Base-by-base conservation (phyloP, 92 coral and sea anemone genomes). In the Blastomussa wellsi region DNA sequence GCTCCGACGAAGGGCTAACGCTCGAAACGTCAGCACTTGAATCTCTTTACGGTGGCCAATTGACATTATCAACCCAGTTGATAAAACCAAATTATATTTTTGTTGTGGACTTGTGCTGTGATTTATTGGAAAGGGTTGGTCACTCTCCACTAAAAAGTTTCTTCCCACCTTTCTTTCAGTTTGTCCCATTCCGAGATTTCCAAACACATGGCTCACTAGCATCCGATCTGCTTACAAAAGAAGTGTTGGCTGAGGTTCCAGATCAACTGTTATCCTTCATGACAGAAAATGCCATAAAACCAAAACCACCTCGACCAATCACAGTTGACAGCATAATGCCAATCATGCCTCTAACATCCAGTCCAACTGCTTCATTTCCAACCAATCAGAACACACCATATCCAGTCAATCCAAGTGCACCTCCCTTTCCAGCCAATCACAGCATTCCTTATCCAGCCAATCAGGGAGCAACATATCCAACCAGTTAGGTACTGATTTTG, bases 181-280 rank as follows among this genome's bases (percentile, higher is more conserved):
- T 96, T 53, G 99, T 96, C 38, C 99, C 99, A 49, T 96, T 96
- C 86, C 99, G 97, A 80, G 99, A 96, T 92, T 96, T 92, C 89
- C 91, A 94, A 59, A 80, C 66, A 6, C 95, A 53, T 24, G 98
- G 98, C 59, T 60, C 83, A 16, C 29, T 94, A 14, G 98, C 91
- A 37, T 86, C 87, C 37, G 95, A 92, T 72, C 80, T 86, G 75
- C 98, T 94, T 38, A 89, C 98, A 38, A 94, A 90, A 85, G 98
- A 94, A 68, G 98, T 94, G 28, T 88, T 94, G 73, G 98, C 93
- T 16, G 98, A 94, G 75, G 86, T 94, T n/a, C 98, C 98, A 15
- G 93, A 82, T 13, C 98, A 94, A 75, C 85, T 94, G 13, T 84
- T 92, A 44, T 87, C 91, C 19, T 94, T 84, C 82, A 90, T 92